Base-by-base conservation (phyloP, 2,113 vertebrate genomes). In the Protomyctophum bolini region DNA sequence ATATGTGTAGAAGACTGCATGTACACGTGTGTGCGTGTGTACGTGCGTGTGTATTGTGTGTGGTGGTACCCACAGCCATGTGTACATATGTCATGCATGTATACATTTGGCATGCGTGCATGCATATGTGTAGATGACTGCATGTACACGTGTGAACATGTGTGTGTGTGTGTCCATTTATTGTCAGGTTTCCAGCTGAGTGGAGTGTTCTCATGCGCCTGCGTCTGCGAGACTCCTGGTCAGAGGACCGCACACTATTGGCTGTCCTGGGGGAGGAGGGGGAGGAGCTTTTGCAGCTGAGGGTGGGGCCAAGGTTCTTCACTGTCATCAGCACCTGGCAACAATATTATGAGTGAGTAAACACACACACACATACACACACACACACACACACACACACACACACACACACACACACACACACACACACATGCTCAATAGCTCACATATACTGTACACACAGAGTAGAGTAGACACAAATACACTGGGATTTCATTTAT, bases 141-240 rank as follows among this genome's bases (percentile, higher is more conserved):
- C 33, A 41, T 41, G 33, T 41, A 41, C 33, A 41, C 33, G 33
- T 41, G 33, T 41, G 33, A 21, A 21, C 21, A 21, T 41, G 33
- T 41, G 33, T 41, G 12, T 52, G 9, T 62, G 6, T 65, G 68
- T 77, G 59, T 60, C 62, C 65, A 50, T 69, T 63, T 66, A 65
- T 71, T 75, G 76, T 73, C 66, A 87, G 81, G 65, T 86, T 88
- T 82, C 72, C 79, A 70, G 67, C 67, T 28, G 70, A 81, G 67
- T 64, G 73, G 66, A 80, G 77, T 57, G 67, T 81, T 33, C 52
- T 83, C 73, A 70, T 77, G 56, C 21, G 50, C 54, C 74, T 79
- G 52, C 66, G 65, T 66, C 66, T 83, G 66, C 21, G 48, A 74
- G 68, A 28, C 0, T 21, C 1, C 11, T 54, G 78, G 76, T 51